phyloP scores from a whole-genome alignment of 2,113 vertebrate species.

The Ursus arctos region DNA sequence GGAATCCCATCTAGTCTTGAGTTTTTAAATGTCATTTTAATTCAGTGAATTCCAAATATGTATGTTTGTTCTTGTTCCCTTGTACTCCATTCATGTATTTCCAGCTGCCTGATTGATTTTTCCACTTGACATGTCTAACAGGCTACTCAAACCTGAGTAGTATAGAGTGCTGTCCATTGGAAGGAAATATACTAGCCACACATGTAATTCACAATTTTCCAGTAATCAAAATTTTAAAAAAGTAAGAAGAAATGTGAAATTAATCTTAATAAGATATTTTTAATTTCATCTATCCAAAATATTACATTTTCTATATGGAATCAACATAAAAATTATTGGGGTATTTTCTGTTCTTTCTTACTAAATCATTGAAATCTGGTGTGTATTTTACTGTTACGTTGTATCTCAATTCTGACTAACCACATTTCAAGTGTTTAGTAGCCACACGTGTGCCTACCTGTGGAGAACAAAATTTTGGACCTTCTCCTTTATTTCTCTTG shows the following conservation, averaged over 20 bases:
- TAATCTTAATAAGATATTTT: background rate
- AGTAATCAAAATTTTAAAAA: background rate
- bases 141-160: background rate
- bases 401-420: background rate
- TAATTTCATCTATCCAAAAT: background rate
- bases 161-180: background rate
- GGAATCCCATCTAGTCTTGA: background rate
- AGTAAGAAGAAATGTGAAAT: background rate
- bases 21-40: background rate
- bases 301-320: background rate
- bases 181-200: background rate
- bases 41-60: background rate
- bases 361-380: background rate
- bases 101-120: background rate
- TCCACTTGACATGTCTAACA: background rate
- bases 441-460: background rate
- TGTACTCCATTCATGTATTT: background rate
- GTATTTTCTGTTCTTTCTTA: background rate
- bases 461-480: background rate
- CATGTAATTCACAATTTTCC: background rate
- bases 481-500: background rate
- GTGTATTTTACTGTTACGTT: background rate
- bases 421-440: background rate
- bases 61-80: background rate
- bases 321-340: background rate